Evolutionary conservation across 2,888 invertebrate genomes (phyloP).

Genomic region (Clivina fossor): DNA sequence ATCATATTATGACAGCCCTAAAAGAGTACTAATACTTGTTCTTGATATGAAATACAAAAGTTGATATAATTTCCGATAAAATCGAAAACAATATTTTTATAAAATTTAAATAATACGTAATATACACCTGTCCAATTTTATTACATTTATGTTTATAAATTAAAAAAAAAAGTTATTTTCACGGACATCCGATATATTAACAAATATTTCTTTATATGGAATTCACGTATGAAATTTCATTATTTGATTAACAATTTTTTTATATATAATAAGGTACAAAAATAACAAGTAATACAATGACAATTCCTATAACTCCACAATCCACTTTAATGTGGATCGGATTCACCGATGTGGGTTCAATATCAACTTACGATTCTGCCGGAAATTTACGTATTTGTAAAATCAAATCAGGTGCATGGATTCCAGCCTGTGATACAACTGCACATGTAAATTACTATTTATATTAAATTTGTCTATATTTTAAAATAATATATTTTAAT

Average conservation of each 20-base stretch:
- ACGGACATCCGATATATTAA: no score
- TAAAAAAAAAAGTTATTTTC: neutral
- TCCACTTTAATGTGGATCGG: slow-evolving; percentile 75
- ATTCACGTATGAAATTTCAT: no score
- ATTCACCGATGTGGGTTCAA: slow-evolving; percentile 79
- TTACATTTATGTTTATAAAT: neutral
- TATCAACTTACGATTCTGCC: slow-evolving; percentile 72
- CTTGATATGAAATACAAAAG: no score
- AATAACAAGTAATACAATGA: slow-evolving; percentile 57
- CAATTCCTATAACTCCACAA: slow-evolving; percentile 67
- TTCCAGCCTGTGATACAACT: slow-evolving; percentile 75
- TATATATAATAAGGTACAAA: slow-evolving; percentile 35
- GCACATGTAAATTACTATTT: slow-evolving; percentile 62
- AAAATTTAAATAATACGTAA: no score
- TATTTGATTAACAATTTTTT: slow-evolving; percentile 8
- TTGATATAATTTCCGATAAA: no score
- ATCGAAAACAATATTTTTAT: no score
- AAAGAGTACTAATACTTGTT: no score
- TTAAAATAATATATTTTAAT: slow-evolving; percentile 37
- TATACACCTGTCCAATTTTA: no score
- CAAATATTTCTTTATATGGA: slow-evolving; percentile 34
- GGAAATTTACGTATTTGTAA: slow-evolving; percentile 76
- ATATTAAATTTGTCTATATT: slow-evolving; percentile 3
- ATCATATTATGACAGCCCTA: no score
- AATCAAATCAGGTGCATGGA: slow-evolving; percentile 72